phyloP scores from a whole-genome alignment of 2,888 invertebrate genomes.

The Incurvaria masculella region DNA sequence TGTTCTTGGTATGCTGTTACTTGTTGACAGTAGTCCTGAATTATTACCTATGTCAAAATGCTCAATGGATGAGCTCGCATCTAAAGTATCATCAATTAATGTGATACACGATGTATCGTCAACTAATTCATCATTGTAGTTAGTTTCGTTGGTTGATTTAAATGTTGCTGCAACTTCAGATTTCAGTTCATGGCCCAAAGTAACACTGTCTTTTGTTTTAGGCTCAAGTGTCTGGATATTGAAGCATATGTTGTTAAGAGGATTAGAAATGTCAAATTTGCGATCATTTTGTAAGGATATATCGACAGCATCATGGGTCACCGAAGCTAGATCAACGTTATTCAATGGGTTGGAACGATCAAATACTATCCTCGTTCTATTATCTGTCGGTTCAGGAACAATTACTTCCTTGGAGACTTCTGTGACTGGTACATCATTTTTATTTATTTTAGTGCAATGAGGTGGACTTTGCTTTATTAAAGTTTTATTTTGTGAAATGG shows the following conservation, averaged over 20 bases:
- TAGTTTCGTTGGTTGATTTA: no score
- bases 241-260: conserved; percentile 9
- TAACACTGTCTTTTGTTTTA: conserved; percentile 13
- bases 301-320: conserved; percentile 8
- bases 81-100: no score
- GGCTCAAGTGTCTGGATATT: conserved; percentile 10
- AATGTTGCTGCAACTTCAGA: conserved; percentile 1
- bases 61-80: no score
- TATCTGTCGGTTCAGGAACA: background rate
- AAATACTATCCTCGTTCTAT: conserved; percentile 25
- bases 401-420: background rate
- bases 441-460: background rate
- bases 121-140: no score
- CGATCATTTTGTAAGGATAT: conserved; percentile 23
- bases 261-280: conserved; percentile 25
- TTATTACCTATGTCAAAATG: no score
- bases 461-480: background rate
- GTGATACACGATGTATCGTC: no score
- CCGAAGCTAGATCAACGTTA: conserved; percentile 26
- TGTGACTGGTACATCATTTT: background rate
- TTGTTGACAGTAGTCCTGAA: no score
- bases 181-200: background rate
- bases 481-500: background rate
- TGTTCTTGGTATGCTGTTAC: no score
- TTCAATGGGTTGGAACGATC: conserved; percentile 40